phyloP scores from a whole-genome alignment of 37 sponge, comb jelly and placozoan species.

The Crambe crambe region DNA sequence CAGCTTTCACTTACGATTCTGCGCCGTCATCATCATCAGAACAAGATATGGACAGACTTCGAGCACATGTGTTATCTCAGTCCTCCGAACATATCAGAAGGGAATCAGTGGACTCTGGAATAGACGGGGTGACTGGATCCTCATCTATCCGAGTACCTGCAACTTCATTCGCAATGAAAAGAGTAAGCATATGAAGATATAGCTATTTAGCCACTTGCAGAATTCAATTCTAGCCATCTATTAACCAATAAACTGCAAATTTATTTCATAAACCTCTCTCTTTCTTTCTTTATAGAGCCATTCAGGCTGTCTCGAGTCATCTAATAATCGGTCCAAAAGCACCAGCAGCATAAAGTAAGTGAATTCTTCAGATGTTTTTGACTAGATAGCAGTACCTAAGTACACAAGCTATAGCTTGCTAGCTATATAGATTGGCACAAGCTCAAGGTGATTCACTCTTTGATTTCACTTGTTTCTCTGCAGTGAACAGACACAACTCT shows the following conservation, averaged over 20 bases:
- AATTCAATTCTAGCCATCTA: too few species aligned
- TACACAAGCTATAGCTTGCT: too few species aligned
- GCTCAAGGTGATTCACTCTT: too few species aligned
- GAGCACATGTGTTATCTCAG: not conserved
- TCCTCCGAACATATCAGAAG: slow-evolving; percentile 8
- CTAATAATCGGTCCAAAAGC: too few species aligned
- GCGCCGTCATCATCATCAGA: not conserved
- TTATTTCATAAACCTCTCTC: too few species aligned
- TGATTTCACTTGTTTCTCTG: too few species aligned
- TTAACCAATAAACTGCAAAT: too few species aligned
- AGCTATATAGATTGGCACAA: too few species aligned
- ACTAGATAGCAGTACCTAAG: not conserved
- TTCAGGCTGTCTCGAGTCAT: too few species aligned
- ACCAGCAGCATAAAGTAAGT: too few species aligned
- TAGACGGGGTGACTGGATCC: not conserved
- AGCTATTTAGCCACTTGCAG: not conserved
- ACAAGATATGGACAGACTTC: not conserved
- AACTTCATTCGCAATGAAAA: slow-evolving; percentile 11
- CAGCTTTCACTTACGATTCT: slow-evolving; percentile 1
- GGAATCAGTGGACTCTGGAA: slow-evolving; percentile 13
- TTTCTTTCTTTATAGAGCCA: too few species aligned
- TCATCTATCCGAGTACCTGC: not conserved
- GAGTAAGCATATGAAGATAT: not conserved
- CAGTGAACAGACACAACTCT: slow-evolving; percentile 34
- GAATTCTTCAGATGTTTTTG: too few species aligned